Evolutionary conservation across 2,113 vertebrate genomes (phyloP), one percentile per base, ranked within the genome.

Genomic region (Callipepla squamata): DNA sequence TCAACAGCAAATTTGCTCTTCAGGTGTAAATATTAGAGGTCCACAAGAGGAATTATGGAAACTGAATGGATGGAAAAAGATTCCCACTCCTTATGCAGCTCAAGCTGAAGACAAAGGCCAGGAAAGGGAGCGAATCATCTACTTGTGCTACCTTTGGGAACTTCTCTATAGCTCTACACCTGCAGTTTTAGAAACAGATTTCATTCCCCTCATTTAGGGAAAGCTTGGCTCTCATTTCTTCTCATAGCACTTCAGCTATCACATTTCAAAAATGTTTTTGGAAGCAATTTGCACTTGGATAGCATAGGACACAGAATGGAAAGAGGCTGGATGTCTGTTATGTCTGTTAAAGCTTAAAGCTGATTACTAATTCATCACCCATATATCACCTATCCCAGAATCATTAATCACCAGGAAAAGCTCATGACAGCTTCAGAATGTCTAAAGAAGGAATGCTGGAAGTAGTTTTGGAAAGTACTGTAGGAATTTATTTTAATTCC

Each of bases 401-500:
- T 89, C 92, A 94, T 94, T 96, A 93, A 93, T 95, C 93, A 92
- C 74, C 65, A 66, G 19, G 55, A 94, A 61, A 25, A 25, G 14
- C 80, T 89, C 70, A 91, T 86, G 94, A 95, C 94, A 94, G 85
- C 78, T 89, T 78, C 92, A 67, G 85, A 93, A 82, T 32, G 85
- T 83, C 95, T 38, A 40, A 38, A 85, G 87, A 73, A 81, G 57
- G 57, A 94, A 93, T 80, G 78, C 76, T 95, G 92, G 90, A 92
- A 92, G 73, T 89, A 70, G 61, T 75, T 95, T 74, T 77, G 85
- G 72, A 93, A 80, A 94, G 73, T 89, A 72, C 73, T 80, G 79
- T 63, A 87, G 81, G 94, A 93, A 84, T 90, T 93, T 91, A 81
- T 93, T 92, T 93, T 90, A 63, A 89, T 92, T 90, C 53, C 79